phyloP scores from a whole-genome alignment of 2,888 invertebrate species.

The Fragum sueziense region DNA sequence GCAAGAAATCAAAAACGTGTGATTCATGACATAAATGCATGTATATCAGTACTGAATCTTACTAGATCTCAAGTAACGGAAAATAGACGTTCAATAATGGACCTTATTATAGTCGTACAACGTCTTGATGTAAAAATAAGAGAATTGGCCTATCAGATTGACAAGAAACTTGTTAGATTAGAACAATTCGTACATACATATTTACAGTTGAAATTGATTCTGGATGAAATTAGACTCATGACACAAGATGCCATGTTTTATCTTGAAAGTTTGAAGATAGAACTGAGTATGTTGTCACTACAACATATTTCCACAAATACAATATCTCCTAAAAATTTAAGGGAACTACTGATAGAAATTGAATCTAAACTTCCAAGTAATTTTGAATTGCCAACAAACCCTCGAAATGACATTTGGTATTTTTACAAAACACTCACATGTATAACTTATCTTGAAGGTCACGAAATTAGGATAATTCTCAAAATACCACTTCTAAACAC shows the following conservation, averaged over 20 bases:
- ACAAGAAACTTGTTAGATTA: neutral
- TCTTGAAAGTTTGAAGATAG: constrained; percentile 23
- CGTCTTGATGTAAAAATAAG: constrained; percentile 7
- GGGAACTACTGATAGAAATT: constrained; percentile 11
- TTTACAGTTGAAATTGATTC: constrained; percentile 20
- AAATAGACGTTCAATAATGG: constrained; percentile 25
- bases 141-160: neutral
- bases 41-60: constrained; percentile 28
- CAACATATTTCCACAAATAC: constrained; percentile 19
- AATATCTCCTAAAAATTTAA: constrained; percentile 29
- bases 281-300: constrained; percentile 20
- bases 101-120: constrained; percentile 18
- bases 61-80: constrained; percentile 24
- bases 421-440: constrained; percentile 22
- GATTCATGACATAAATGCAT: constrained; percentile 30
- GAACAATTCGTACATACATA: constrained; percentile 29
- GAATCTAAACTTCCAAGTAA: constrained; percentile 7
- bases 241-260: neutral
- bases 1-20: constrained; percentile 35
- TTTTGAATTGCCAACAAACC: constrained; percentile 24
- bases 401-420: constrained; percentile 35
- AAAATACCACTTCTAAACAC: constrained; percentile 15
- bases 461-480: constrained; percentile 27
- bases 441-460: constrained; percentile 12
- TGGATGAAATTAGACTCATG: constrained; percentile 23